These are phyloP conservation scores for Halichoerus grypus DNA, from an alignment of 2,113 vertebrate genomes.

Conservation along the genomic window DNA sequence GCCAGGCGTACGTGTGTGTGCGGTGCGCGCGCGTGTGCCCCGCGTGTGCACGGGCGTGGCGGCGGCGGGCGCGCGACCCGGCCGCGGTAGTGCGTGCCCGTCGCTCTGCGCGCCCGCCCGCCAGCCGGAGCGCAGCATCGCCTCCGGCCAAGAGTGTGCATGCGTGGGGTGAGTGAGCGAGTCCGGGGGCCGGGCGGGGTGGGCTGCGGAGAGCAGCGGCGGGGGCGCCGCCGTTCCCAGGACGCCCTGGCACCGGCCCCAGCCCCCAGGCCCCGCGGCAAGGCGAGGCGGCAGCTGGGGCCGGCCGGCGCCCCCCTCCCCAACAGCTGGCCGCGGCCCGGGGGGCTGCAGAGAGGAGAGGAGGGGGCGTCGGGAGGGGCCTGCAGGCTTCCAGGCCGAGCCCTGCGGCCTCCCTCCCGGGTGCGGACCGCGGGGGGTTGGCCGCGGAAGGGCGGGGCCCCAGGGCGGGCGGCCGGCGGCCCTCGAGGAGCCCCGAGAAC, in stretches of 20 bases:
- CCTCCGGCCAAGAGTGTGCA: slow-evolving; percentile 81
- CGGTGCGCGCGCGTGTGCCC: slow-evolving; percentile 73
- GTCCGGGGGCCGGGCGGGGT: slow-evolving; percentile 75
- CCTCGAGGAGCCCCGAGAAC: slow-evolving; percentile 82
- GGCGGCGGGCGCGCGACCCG: slow-evolving; percentile 79
- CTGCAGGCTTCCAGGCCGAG: background rate
- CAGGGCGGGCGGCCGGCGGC: slow-evolving; percentile 68
- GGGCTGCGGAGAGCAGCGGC: slow-evolving; percentile 75
- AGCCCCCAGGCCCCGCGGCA: slow-evolving; percentile 57
- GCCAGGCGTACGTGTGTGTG: slow-evolving; percentile 50
- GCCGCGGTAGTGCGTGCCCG: slow-evolving; percentile 78
- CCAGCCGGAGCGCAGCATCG: slow-evolving; percentile 79
- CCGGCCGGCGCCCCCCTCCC: slow-evolving; percentile 64
- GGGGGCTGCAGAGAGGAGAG: slow-evolving; percentile 27
- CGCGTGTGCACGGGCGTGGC: slow-evolving; percentile 79
- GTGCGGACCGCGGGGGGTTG: slow-evolving; percentile 48
- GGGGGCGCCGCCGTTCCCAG: slow-evolving; percentile 75
- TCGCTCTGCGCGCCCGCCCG: slow-evolving; percentile 68
- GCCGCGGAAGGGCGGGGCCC: slow-evolving; percentile 83
- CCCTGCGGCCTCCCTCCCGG: slow-evolving; percentile 40
- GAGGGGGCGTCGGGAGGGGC: slow-evolving; percentile 58
- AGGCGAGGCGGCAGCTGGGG: slow-evolving; percentile 67
- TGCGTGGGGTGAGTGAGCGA: slow-evolving; percentile 83
- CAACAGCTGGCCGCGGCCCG: slow-evolving; percentile 73
- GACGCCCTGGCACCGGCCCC: slow-evolving; percentile 76